Evolutionary conservation across 2,113 vertebrate species (phyloP).

Genomic region (Pygoscelis antarcticus): DNA sequence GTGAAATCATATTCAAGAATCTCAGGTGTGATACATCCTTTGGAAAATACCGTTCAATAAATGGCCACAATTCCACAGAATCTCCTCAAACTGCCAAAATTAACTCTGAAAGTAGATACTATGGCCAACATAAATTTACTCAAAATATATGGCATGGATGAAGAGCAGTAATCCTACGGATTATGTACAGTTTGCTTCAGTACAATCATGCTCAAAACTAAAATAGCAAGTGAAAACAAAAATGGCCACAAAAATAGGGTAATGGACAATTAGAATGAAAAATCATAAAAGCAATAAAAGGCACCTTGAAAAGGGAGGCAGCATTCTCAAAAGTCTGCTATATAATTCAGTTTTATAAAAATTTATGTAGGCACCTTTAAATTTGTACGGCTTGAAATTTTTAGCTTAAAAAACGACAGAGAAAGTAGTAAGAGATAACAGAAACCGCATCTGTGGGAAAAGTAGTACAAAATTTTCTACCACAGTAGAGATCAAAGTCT

Average conservation of each 20-base stretch:
- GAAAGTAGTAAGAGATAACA: not conserved
- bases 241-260: not conserved
- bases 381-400: not conserved
- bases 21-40: not conserved
- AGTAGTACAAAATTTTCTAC: slow-evolving; percentile 3
- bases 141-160: not conserved
- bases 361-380: not conserved
- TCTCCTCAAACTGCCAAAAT: not conserved
- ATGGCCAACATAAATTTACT: not conserved
- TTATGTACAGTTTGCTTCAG: not conserved
- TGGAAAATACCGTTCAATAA: not conserved
- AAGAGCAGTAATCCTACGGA: not conserved
- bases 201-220: not conserved
- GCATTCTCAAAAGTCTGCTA: not conserved
- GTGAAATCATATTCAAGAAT: not conserved
- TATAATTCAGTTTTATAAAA: not conserved
- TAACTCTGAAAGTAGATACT: not conserved
- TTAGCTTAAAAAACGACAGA: not conserved
- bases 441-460: not conserved
- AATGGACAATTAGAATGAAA: not conserved
- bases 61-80: not conserved
- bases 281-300: not conserved
- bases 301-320: not conserved
- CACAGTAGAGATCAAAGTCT: not conserved
- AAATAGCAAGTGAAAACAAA: not conserved